Base-by-base conservation (phyloP, 2,888 invertebrate species). In the Allophyes oxyacanthae region DNA sequence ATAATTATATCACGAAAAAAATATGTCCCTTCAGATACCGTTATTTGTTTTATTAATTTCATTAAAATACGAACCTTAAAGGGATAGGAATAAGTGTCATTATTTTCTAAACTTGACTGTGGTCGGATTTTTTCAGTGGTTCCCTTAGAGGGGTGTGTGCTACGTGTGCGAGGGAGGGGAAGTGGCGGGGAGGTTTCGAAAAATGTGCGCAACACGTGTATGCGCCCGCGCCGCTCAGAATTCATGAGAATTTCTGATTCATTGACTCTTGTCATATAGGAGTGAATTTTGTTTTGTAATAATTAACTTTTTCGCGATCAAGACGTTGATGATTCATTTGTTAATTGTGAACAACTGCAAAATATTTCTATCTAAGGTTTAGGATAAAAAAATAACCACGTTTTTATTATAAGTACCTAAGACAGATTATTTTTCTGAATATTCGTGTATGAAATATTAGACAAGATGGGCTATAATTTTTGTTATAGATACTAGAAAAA, bases 221-320 rank as follows among this genome's bases (percentile, higher is more conserved):
- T 43, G 71, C 77, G 82, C 84, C 81, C 76, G 66, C 72, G 80
- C 81, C 80, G 72, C 78, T 79, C 71, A 73, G 79, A 81, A 82
- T 83, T 88, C 91, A 90, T 90, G 92, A 90, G 92, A 92, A 91
- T 89, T 87, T 86, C 86, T 89, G 91, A 91, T 89, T 92, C 91
- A 90, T 88, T 86, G 81, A 79, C 77, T 84, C 84, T 86, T 85
- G 81, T 83, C 78, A 75, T 82, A 79, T 82, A 55, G 69, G 64
- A 78, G 66, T 73, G 63, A 61, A 72, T 72, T 73, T 75, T 72
- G 68, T 75, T 75, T 75, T 74, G 55, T 78, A 64, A 64, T 75
- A 65, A 65, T 72, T 73, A 64, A 63, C 58, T 59, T 71, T 77
- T 78, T 66, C 49, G 15, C 42, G 51, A 57, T 63, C 45, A 50